These are phyloP conservation scores for Meta bourneti DNA, from an alignment of 2,888 invertebrate genomes.

Conservation along the genomic window DNA sequence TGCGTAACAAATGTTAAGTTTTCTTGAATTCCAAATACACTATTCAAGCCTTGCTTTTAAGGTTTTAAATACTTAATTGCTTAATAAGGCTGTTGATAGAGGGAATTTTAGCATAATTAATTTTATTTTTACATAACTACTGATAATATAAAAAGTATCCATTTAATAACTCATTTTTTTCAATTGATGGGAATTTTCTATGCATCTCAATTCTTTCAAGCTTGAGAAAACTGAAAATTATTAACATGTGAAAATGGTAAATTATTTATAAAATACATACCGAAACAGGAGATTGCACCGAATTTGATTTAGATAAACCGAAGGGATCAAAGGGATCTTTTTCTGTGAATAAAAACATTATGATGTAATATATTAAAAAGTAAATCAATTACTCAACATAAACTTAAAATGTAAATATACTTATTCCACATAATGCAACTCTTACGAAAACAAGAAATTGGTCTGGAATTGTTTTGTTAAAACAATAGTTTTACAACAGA, in stretches of 20 bases:
- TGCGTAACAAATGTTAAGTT: no score
- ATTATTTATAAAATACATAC: slow-evolving; percentile 24
- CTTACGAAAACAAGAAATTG: no score
- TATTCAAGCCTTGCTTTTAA: no score
- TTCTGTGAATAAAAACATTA: slow-evolving; percentile 40
- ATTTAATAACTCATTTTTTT: neutral
- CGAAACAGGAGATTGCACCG: slow-evolving; percentile 60
- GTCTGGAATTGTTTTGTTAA: neutral
- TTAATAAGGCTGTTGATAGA: no score
- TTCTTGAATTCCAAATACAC: no score
- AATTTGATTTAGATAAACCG: slow-evolving; percentile 65
- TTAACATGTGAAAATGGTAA: neutral
- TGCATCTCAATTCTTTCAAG: neutral
- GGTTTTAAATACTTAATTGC: no score
- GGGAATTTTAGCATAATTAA: no score
- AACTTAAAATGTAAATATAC: neutral
- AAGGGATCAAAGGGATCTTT: slow-evolving; percentile 76
- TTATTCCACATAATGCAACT: no score
- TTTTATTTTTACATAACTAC: no score
- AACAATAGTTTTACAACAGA: neutral
- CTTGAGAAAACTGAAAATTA: neutral
- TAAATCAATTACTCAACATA: neutral
- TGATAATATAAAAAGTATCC: no score
- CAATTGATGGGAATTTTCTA: neutral
- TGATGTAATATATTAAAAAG: neutral